A percentile compares a stretch with the other conserved stretches of the same genome.
Conservation (phyloP, 2,888 invertebrate genomes). For the Xestia c-nigrum region DNA sequence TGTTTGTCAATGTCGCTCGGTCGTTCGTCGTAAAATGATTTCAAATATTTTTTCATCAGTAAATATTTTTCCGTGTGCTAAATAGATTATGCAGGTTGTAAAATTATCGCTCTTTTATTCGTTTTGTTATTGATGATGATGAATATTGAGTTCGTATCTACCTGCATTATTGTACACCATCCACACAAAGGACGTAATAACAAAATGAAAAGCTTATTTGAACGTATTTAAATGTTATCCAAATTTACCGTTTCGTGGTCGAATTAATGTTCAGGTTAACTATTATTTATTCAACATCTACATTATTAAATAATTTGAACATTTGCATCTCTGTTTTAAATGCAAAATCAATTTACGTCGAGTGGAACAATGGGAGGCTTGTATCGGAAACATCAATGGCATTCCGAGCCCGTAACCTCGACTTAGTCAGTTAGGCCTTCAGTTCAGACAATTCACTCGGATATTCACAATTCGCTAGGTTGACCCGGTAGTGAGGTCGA, state of each 20-base stretch:
- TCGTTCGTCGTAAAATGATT: background rate
- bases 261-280: conserved; percentile 26
- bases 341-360: background rate
- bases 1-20: conserved; percentile 7
- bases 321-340: conserved; percentile 9
- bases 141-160: background rate
- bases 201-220: conserved; percentile 28
- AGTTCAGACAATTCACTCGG: conserved; percentile 52
- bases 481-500: conserved; percentile 81
- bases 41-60: conserved; percentile 9
- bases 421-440: conserved; percentile 35
- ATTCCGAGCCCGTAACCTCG: conserved; percentile 37
- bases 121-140: background rate
- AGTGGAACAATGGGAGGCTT: background rate
- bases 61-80: background rate
- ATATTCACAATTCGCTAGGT: conserved; percentile 67
- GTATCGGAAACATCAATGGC: conserved; percentile 39
- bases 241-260: conserved; percentile 35
- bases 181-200: conserved; percentile 30
- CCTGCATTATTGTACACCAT: background rate
- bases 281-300: conserved; percentile 37
- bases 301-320: conserved; percentile 24
- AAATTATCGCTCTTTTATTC: background rate
- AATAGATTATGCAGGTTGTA: conserved; percentile 28
- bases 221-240: conserved; percentile 33